Evolutionary conservation across 2,113 vertebrate genomes (phyloP), one percentile per base, ranked within the genome.

Genomic region (Semicossyphus pulcher): DNA sequence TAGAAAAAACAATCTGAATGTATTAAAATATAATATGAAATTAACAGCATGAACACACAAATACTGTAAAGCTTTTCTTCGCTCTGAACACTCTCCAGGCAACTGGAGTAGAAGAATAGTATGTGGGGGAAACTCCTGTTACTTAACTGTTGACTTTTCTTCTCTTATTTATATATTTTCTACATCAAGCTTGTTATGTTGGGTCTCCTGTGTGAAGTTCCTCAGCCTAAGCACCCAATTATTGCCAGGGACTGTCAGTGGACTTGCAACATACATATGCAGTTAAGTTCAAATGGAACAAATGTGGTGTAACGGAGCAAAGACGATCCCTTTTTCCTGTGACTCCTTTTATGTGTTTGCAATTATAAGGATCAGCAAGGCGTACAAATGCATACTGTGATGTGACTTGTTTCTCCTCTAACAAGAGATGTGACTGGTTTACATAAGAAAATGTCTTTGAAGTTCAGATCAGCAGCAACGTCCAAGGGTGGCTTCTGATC

Each of bases 221-320:
- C 63, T 48, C 12, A 25, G 52, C 62, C 59, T 75, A 42, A 83
- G 67, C 68, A 52, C 53, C 70, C 69, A 78, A 75, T 83, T 84
- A 87, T 68, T 68, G 26, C 77, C 53, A 63, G 54, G 36, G 29
- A 75, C 65, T 52, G 64, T 65, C 64, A 49, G 67, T 26, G 65
- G 41, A 63, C 53, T 28, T 44, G 26, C 61, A 44, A 76, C 54
- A 49, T 5, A n/a, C 42, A 69, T 48, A 56, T 5, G 28, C 42
- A 44, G 64, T 64, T 39, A 85, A 77, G 69, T 67, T 80, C 37
- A 87, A 83, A 83, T 70, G 18, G 73, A 76, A 60, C 31, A 65
- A 80, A 68, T 66, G 53, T 59, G 44, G 61, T 25, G 37, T n/a
- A 72, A 74, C 26, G 42, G 26, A 81, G 63, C 52, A 80, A 80